These are phyloP conservation scores for Spodoptera littoralis DNA, from an alignment of 2,888 invertebrate genomes.

Conservation along the genomic window DNA sequence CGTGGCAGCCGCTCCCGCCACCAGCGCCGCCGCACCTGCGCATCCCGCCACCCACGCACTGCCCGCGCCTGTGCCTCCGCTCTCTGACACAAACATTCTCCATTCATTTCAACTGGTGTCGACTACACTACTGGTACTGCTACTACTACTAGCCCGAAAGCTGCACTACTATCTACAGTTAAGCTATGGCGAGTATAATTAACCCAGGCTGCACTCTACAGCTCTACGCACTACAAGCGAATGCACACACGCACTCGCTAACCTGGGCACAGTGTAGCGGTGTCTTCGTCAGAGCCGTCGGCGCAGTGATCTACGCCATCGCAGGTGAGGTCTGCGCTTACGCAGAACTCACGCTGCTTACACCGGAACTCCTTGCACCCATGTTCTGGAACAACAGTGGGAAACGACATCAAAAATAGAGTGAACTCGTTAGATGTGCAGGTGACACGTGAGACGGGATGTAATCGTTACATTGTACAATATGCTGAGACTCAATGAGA, in stretches of 20 bases:
- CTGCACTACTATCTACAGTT: too few relatives aligned
- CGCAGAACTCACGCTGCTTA: conserved; percentile 96
- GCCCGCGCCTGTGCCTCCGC: conserved; percentile 89
- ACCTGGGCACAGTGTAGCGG: conserved; percentile 96
- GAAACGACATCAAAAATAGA: conserved; percentile 54
- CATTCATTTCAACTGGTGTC: not conserved
- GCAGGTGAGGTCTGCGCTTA: conserved; percentile 96
- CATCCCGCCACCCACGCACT: conserved; percentile 93
- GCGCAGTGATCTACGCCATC: conserved; percentile 98
- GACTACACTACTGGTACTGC: too few relatives aligned
- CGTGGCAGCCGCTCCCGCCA: conserved; percentile 91
- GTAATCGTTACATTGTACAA: not conserved
- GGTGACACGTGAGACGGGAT: not conserved
- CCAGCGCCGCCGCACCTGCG: conserved; percentile 91
- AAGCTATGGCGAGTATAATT: too few relatives aligned
- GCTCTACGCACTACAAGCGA: too few relatives aligned
- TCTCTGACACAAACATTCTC: conserved; percentile 67
- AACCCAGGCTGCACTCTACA: too few relatives aligned
- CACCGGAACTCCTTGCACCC: conserved; percentile 97
- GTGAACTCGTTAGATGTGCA: conserved; percentile 36
- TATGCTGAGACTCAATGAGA: too few relatives aligned
- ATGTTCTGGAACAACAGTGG: conserved; percentile 91
- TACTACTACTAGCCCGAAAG: too few relatives aligned
- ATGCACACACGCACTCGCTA: conserved; percentile 38
- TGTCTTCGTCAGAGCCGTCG: conserved; percentile 97